A percentile compares a stretch with the other conserved stretches of the same genome.
These are phyloP conservation scores for Ranitomeya variabilis DNA, from an alignment of 2,113 vertebrate species.

Conservation along the genomic window DNA sequence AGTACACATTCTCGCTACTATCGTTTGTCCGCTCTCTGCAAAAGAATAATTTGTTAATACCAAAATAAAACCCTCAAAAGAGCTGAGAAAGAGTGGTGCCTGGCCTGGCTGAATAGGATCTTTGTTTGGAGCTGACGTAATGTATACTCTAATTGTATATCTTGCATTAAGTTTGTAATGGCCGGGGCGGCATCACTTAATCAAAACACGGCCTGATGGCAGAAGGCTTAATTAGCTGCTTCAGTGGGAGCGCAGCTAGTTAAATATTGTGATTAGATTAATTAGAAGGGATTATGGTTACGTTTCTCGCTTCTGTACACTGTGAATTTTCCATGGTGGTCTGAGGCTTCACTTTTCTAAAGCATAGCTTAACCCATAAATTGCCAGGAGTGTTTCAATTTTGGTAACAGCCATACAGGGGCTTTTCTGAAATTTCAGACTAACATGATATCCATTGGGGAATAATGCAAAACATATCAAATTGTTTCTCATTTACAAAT, in stretches of 20 bases:
- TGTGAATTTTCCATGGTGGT: constrained; percentile 45
- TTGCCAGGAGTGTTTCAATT: neutral
- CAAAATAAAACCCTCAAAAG: neutral
- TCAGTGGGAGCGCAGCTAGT: constrained; percentile 20
- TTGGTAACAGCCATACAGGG: too few relatives aligned
- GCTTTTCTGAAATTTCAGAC: neutral
- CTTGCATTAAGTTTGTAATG: constrained; percentile 26
- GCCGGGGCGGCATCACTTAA: constrained; percentile 19
- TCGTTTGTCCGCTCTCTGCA: neutral
- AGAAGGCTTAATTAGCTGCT: constrained; percentile 35
- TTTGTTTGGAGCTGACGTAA: constrained; percentile 50
- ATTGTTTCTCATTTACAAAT: too few relatives aligned
- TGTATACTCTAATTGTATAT: constrained; percentile 50
- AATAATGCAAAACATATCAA: neutral
- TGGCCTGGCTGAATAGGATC: constrained; percentile 30
- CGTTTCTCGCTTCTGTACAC: constrained; percentile 26
- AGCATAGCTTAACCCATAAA: constrained; percentile 2
- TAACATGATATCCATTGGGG: neutral
- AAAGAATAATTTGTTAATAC: constrained; percentile 33
- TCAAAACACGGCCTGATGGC: constrained; percentile 38
- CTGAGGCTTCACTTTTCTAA: neutral
- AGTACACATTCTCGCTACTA: neutral
- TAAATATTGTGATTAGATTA: constrained; percentile 54
- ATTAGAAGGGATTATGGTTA: constrained; percentile 34
- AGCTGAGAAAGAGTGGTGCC: neutral